Base-by-base conservation (phyloP, 30 jellyfish, hydroid and myxozoan species). In the Mastigias papua region DNA sequence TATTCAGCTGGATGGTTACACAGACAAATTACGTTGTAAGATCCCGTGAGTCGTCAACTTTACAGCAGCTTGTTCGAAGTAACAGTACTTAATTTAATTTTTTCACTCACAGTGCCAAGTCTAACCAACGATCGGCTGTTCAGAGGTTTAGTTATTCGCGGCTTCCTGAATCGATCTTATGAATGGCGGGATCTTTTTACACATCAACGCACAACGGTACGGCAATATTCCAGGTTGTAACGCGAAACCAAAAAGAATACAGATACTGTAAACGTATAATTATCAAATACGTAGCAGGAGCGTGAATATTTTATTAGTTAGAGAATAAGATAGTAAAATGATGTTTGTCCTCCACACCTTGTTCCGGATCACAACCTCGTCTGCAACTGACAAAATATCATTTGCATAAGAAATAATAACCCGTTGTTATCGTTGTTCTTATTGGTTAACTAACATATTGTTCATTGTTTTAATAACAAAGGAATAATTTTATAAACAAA, bases 291-390 rank as follows among this genome's bases (percentile, higher is more conserved):
- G 67, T 51, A 51, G 67, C 23, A 51, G 2, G 67, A 51, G 5
- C 25, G 67, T 51, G 27, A 51, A 51, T 51, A 51, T 51, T 51
- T 51, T 21, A 51, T 51, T 51, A 10, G 67, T 51, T 9, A 51
- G 17, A 51, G 27, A 4, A 51, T 51, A 51, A 51, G 67, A 51
- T 51, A 16, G 67, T 37, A 37, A 37, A 37, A 37, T 37, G n/a
- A 37, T 11, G 54, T 6, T 51, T 51, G 23, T 51, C 67, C 17
- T 51, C 73, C 79, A 28, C 57, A 20, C 51, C 32, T 27, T 54
- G 73, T 63, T 61, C 90, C 90, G 80, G 90, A 79, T 79, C 90
- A 79, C 58, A 79, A 79, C 90, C 81, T 79, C 90, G 80, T 79
- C 90, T 79, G 89, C 78, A 73, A 57, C 46, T 79, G 72, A 62